A percentile compares a stretch with the other conserved stretches of the same genome.
Evolutionary conservation across 2,797 vertebrate species (phyloP).

Genomic region (Phalloptychus januarius): DNA sequence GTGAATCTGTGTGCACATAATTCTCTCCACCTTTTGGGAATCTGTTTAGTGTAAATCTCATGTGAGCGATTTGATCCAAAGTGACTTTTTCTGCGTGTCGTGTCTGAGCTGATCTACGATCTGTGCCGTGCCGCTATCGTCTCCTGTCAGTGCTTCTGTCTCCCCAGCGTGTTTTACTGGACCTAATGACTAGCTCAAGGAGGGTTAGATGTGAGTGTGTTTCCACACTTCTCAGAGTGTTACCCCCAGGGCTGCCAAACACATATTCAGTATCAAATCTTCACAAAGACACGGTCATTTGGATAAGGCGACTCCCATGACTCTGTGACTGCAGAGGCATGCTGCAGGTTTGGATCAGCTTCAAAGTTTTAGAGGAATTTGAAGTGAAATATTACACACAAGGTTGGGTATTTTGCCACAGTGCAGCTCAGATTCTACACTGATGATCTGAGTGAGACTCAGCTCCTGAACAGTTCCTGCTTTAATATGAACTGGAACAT

Average conservation of each 20-base stretch:
- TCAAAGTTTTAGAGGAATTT: conserved; percentile 15
- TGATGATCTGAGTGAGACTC: conserved; percentile 24
- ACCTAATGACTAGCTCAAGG: conserved; percentile 15
- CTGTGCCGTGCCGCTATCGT: not conserved
- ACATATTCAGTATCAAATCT: conserved; percentile 15
- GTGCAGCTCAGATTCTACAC: conserved; percentile 9
- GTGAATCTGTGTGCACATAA: not conserved
- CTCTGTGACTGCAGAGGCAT: conserved; percentile 9
- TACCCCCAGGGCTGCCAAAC: not conserved
- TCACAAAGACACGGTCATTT: conserved; percentile 2
- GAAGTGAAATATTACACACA: conserved; percentile 13
- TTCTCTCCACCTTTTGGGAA: not conserved
- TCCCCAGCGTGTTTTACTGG: not conserved
- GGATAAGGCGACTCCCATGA: conserved; percentile 7
- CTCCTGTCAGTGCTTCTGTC: conserved; percentile 13
- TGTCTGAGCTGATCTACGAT: not conserved
- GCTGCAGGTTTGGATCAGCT: conserved; percentile 29
- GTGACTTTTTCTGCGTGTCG: not conserved
- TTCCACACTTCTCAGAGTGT: conserved; percentile 9
- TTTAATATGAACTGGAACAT: not conserved
- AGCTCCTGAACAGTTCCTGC: conserved; percentile 1
- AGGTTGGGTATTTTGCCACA: conserved; percentile 25
- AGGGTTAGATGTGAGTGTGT: conserved; percentile 21
- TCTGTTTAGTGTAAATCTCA: not conserved
- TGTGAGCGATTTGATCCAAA: not conserved